Evolutionary conservation across 1,140 invertebrate species (phyloP).

Genomic region (Berghia stephanieae): DNA sequence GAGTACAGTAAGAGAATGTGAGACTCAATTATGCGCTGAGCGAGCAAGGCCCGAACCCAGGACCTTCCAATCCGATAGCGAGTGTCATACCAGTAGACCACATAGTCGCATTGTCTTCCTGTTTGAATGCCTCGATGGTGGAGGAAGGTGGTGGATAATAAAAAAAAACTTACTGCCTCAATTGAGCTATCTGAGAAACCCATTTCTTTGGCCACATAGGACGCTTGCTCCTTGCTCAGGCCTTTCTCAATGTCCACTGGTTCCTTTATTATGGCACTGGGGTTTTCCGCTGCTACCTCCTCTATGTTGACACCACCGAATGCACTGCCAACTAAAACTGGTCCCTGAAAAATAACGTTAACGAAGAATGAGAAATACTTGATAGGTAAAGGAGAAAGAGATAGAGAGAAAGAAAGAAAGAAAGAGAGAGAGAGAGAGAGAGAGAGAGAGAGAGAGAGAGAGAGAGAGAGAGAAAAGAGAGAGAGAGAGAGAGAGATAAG

Average conservation of each 20-base stretch:
- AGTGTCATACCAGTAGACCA: no score
- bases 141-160: no score
- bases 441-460: no score
- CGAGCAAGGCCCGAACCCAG: no score
- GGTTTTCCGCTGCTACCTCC: slow-evolving; percentile 90
- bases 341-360: slow-evolving; percentile 48
- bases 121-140: no score
- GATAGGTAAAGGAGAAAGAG: neutral
- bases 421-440: no score
- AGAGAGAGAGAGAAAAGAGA: no score
- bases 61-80: no score
- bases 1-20: no score
- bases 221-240: slow-evolving; percentile 80
- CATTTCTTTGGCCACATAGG: slow-evolving; percentile 86
- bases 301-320: slow-evolving; percentile 88
- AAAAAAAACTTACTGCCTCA: slow-evolving; percentile 29
- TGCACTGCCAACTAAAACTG: slow-evolving; percentile 63
- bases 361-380: neutral
- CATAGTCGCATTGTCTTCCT: no score
- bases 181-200: slow-evolving; percentile 77
- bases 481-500: no score
- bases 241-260: slow-evolving; percentile 87
- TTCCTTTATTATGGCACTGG: slow-evolving; percentile 80
- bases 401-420: neutral
- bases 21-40: no score